These are phyloP conservation scores for Heliothis subflexa DNA, from an alignment of 1,140 invertebrate genomes.

Conservation along the genomic window DNA sequence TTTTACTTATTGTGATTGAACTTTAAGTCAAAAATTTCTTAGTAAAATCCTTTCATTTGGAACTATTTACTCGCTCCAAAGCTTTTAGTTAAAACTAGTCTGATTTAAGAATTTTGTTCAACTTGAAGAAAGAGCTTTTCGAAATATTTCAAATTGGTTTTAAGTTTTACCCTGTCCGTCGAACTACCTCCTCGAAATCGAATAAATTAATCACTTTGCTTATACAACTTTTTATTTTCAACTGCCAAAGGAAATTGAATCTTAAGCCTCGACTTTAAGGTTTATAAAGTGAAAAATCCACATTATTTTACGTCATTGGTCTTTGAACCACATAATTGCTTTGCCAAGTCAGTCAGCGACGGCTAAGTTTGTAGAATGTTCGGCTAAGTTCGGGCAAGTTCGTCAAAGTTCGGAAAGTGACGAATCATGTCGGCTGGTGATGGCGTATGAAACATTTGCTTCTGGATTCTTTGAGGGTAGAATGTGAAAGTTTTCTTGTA, in stretches of 20 bases:
- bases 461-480: neutral
- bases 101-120: neutral
- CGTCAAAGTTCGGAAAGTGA: slow-evolving; percentile 38
- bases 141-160: neutral
- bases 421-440: slow-evolving; percentile 44
- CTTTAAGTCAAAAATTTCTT: too few relatives aligned
- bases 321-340: slow-evolving; percentile 52
- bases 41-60: too few relatives aligned
- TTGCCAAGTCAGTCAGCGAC: slow-evolving; percentile 40
- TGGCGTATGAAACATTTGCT: neutral
- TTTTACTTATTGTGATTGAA: neutral
- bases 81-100: too few relatives aligned
- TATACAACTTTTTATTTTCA: slow-evolving; percentile 32
- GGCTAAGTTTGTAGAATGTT: slow-evolving; percentile 42
- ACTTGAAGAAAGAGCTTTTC: neutral
- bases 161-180: neutral
- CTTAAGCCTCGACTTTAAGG: slow-evolving; percentile 1
- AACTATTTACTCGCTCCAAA: too few relatives aligned
- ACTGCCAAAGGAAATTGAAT: neutral
- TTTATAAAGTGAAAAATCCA: neutral
- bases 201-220: slow-evolving; percentile 41
- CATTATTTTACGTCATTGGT: slow-evolving; percentile 36
- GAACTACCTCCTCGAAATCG: slow-evolving; percentile 4
- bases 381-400: slow-evolving; percentile 31
- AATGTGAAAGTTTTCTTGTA: neutral